Base-by-base conservation (phyloP, 2,888 invertebrate species). In the Bombylius discolor region DNA sequence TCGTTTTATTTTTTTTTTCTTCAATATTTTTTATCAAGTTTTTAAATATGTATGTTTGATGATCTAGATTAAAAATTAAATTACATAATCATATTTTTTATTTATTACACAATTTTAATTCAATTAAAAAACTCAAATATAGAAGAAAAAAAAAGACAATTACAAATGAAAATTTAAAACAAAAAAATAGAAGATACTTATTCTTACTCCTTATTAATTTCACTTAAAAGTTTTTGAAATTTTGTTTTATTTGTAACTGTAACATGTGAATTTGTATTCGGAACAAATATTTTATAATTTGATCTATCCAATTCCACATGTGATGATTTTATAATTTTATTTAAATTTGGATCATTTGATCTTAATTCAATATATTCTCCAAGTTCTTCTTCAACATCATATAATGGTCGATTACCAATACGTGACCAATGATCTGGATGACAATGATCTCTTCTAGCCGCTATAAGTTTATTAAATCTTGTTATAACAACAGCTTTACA, bases 401-500 rank as follows among this genome's bases (percentile, higher is more conserved):
- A 74, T 11, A 74, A 63, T 11, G 70, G 69, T 12, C 72, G 63
- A 59, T 69, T 68, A 1, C 69, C 70, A 52, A 74, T 73, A n/a
- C 74, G 68, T 6, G 60, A 61, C 36, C 62, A 57, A 61, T 74
- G 74, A 44, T 70, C 63, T 1, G 61, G 54, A 59, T 74, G 74
- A 62, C 69, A 69, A 58, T 74, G 74, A n/a, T 64, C 61, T 5
- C 74, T 66, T 7, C 72, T 63, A 5, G 69, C 68, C 11, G 67
- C 67, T 11, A 74, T 59, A 33, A 75, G 64, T 13, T 61, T 60
- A 46, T 69, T 73, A 39, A 65, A 65, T 59, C 69, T 73, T 8
- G 75, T 74, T 46, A 74, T 72, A 47, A 73, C 71, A 13, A 74
- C 73, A 5, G 75, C 74, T 60, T 71, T 72, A 61, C 74, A 74